Conservation (phyloP, 2,797 vertebrate species). For the Bovichtus diacanthus region DNA sequence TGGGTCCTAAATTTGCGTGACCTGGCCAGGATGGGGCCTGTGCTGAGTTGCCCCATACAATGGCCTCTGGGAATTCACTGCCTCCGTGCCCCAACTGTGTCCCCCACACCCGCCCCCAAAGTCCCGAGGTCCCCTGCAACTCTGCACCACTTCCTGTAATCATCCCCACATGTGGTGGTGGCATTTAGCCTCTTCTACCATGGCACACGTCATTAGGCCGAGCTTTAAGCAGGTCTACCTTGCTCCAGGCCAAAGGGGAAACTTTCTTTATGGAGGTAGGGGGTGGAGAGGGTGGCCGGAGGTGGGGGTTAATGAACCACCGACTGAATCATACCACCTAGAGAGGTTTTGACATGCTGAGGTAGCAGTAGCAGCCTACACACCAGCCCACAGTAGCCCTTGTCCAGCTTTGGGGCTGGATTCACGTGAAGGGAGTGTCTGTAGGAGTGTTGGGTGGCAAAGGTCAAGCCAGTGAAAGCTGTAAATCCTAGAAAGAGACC, state of each 20-base stretch:
- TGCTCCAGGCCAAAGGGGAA: conserved; percentile 79
- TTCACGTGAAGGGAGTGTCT: conserved; percentile 78
- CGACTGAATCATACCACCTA: conserved; percentile 80
- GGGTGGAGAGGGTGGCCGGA: conserved; percentile 58
- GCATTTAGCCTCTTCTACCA: conserved; percentile 77
- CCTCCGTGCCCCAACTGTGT: conserved; percentile 70
- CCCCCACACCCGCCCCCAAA: conserved; percentile 58
- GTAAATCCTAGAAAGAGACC: conserved; percentile 82
- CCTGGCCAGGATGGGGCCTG: conserved; percentile 77
- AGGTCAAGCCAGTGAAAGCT: conserved; percentile 84
- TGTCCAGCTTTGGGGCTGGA: conserved; percentile 50
- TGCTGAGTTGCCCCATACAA: conserved; percentile 77
- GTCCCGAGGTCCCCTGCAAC: conserved; percentile 76
- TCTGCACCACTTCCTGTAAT: conserved; percentile 85
- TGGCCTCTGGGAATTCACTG: conserved; percentile 79
- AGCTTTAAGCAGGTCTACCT: conserved; percentile 82
- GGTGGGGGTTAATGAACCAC: conserved; percentile 79
- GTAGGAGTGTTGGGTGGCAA: conserved; percentile 76
- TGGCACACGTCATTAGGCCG: conserved; percentile 86
- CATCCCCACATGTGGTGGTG: conserved; percentile 87
- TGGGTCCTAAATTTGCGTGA: conserved; percentile 82
- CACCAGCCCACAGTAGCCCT: conserved; percentile 46
- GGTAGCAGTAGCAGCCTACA: conserved; percentile 69
- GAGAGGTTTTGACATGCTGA: conserved; percentile 82
- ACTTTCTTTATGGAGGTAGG: conserved; percentile 74